Evolutionary conservation across 2,797 vertebrate species (phyloP).

Genomic region (Macropus fuliginosus): DNA sequence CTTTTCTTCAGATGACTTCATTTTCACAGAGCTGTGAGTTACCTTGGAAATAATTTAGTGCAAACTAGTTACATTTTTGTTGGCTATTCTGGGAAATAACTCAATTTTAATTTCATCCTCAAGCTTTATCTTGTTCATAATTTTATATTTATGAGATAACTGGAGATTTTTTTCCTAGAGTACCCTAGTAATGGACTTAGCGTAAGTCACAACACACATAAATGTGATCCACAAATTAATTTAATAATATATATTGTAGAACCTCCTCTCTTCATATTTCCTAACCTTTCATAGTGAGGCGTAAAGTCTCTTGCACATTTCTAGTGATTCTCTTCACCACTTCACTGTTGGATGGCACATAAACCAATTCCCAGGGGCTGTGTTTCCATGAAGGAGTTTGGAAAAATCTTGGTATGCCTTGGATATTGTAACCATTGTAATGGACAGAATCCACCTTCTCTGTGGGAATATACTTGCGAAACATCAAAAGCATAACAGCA

Average conservation of each 20-base stretch:
- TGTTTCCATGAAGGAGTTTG: rapidly evolving
- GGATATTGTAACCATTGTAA: neutral
- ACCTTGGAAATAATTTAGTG: neutral
- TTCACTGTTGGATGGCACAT: constrained; percentile 63
- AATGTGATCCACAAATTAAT: constrained; percentile 29
- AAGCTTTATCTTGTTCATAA: constrained; percentile 20
- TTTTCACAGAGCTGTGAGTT: neutral
- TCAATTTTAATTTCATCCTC: constrained; percentile 24
- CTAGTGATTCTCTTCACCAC: constrained; percentile 52
- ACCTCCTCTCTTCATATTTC: constrained; percentile 12
- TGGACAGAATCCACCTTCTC: neutral
- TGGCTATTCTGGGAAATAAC: neutral
- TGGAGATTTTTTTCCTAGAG: neutral
- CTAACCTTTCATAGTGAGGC: constrained; percentile 63
- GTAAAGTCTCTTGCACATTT: constrained; percentile 30
- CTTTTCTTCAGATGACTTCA: neutral
- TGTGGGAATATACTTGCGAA: neutral
- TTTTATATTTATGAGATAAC: neutral
- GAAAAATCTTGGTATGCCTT: neutral
- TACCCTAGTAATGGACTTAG: neutral
- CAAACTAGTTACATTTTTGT: neutral
- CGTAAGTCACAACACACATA: constrained; percentile 18
- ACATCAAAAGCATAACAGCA: constrained; percentile 37
- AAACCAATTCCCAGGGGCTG: constrained; percentile 60
- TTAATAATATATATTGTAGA: constrained; percentile 27